These are phyloP conservation scores for Aphelocoma coerulescens DNA, from an alignment of 2,113 vertebrate genomes.

Conservation along the genomic window DNA sequence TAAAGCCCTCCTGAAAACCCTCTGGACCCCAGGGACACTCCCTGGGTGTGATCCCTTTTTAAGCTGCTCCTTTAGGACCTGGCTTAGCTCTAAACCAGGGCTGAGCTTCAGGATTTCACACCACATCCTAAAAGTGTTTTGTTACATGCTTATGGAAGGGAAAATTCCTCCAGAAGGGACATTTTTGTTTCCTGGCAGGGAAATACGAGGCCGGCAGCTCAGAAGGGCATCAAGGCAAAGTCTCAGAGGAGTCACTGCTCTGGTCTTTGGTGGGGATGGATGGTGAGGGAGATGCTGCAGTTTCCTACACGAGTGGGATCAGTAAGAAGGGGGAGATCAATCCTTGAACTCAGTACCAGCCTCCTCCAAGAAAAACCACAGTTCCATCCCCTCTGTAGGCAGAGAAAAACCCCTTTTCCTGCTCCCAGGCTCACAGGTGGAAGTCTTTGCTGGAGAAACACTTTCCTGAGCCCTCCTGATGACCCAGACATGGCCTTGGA, in stretches of 20 bases:
- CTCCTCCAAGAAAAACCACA: neutral
- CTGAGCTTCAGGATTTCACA: neutral
- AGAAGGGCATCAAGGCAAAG: neutral
- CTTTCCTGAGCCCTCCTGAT: neutral
- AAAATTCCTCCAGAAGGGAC: neutral
- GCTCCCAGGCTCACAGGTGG: neutral
- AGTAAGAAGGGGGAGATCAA: neutral
- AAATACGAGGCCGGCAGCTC: rapidly evolving
- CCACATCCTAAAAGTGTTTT: neutral
- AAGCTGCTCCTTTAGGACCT: neutral
- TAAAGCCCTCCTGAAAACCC: neutral
- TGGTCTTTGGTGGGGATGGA: neutral
- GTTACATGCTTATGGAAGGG: neutral
- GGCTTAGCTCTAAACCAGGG: neutral
- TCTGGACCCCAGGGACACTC: neutral
- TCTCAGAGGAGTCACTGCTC: neutral
- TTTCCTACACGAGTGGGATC: neutral
- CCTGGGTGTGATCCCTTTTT: neutral
- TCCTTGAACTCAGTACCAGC: neutral
- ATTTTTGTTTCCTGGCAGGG: neutral
- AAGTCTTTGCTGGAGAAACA: neutral
- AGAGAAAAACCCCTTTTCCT: neutral
- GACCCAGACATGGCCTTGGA: neutral
- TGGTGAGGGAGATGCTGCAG: neutral
- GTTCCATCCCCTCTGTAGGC: neutral